Conservation (phyloP, 2,113 vertebrate species). For the Elephas maximus region DNA sequence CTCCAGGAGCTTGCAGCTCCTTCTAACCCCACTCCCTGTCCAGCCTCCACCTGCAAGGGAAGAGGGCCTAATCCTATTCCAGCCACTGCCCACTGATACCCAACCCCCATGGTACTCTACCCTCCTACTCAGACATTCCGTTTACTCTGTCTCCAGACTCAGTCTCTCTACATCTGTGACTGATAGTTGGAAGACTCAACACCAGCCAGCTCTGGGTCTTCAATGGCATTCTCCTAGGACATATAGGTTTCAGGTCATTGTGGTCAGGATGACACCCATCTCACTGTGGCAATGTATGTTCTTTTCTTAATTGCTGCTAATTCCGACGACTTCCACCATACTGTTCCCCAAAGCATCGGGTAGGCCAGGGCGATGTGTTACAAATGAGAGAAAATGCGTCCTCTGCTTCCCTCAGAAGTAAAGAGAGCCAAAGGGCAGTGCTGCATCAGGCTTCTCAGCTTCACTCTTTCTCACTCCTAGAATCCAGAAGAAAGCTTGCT, state of each 20-base stretch:
- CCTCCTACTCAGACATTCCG: conserved; percentile 25
- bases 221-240: not conserved
- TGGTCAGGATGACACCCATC: conserved; percentile 8
- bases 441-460: conserved; percentile 18
- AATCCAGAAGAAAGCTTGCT: conserved; percentile 69
- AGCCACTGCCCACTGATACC: conserved; percentile 54
- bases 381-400: conserved; percentile 62
- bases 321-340: conserved; percentile 48
- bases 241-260: not conserved
- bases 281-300: conserved; percentile 37
- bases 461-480: not conserved
- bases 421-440: conserved; percentile 46
- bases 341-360: conserved; percentile 77
- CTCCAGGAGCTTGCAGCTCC: conserved; percentile 40
- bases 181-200: conserved; percentile 24
- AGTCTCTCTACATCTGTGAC: conserved; percentile 77
- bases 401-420: not conserved
- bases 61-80: conserved; percentile 74
- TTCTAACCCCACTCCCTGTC: not conserved
- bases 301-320: conserved; percentile 75
- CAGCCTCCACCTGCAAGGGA: conserved; percentile 33
- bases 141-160: conserved; percentile 65
- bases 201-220: conserved; percentile 26
- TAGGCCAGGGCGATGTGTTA: conserved; percentile 24
- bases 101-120: not conserved